These are phyloP conservation scores for Lasioglossum figueresi DNA, from an alignment of 2,888 invertebrate genomes.

Conservation along the genomic window DNA sequence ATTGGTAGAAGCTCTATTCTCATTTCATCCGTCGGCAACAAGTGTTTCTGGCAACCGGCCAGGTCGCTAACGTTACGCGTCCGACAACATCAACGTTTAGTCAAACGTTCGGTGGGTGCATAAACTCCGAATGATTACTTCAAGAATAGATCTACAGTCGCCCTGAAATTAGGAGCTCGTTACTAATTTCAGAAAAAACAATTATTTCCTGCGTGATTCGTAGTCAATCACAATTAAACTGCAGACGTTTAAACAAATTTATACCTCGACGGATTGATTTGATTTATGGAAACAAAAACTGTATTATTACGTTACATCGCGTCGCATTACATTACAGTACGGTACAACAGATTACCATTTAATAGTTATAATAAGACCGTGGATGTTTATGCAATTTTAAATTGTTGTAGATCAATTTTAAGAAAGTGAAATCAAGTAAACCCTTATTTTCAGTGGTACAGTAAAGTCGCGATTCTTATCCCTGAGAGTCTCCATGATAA, in stretches of 20 bases:
- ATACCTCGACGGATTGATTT: background rate
- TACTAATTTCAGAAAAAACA: background rate
- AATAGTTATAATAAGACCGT: background rate
- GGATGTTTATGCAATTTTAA: too few relatives aligned
- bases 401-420: too few relatives aligned
- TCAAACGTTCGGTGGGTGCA: constrained; percentile 45
- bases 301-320: background rate
- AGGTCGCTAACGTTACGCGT: constrained; percentile 63
- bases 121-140: constrained; percentile 56
- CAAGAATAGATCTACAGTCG: constrained; percentile 49
- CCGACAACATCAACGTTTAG: constrained; percentile 44
- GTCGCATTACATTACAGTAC: too few relatives aligned
- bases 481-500: too few relatives aligned
- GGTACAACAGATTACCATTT: background rate
- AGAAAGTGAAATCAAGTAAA: too few relatives aligned
- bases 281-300: background rate
- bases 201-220: background rate
- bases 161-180: constrained; percentile 31
- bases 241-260: background rate
- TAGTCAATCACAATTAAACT: background rate
- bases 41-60: constrained; percentile 79
- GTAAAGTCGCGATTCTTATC: too few relatives aligned
- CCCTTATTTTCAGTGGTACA: too few relatives aligned
- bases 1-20: constrained; percentile 73
- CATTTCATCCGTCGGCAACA: constrained; percentile 78